phyloP scores from a whole-genome alignment of 1,140 invertebrate genomes.

The Aphelinus certus region DNA sequence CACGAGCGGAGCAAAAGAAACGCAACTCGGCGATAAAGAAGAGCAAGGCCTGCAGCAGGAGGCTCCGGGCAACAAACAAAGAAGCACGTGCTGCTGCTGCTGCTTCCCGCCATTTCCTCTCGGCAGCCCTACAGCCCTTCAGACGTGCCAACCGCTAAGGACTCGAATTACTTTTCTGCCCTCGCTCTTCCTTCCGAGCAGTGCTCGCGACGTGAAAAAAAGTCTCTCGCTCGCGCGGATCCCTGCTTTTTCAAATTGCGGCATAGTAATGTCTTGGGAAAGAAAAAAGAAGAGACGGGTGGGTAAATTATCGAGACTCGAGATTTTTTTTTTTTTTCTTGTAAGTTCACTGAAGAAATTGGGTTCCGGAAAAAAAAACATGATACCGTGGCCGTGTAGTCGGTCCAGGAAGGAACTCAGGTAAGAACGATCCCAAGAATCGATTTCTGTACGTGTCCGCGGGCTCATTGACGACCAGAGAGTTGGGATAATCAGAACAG shows the following conservation, averaged over 20 bases:
- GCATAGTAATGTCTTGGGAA: not conserved
- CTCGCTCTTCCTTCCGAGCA: not conserved
- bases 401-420: too few relatives aligned
- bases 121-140: not conserved
- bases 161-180: slow-evolving; percentile 20
- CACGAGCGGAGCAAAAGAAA: not conserved
- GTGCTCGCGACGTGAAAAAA: not conserved
- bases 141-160: slow-evolving; percentile 30
- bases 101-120: slow-evolving; percentile 8
- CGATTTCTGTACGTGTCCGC: too few relatives aligned
- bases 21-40: slow-evolving; percentile 6
- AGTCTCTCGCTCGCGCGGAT: not conserved
- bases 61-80: not conserved
- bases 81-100: too few relatives aligned
- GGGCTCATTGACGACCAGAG: too few relatives aligned
- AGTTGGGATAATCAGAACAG: too few relatives aligned
- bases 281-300: not conserved
- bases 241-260: not conserved
- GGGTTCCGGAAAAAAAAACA: too few relatives aligned
- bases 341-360: too few relatives aligned
- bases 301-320: not conserved
- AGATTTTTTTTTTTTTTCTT: slow-evolving; percentile 1
- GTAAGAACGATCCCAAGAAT: too few relatives aligned
- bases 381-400: too few relatives aligned
- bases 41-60: too few relatives aligned